These are phyloP conservation scores for Thunnus thynnus DNA, from an alignment of 2,113 vertebrate species.

Conservation along the genomic window DNA sequence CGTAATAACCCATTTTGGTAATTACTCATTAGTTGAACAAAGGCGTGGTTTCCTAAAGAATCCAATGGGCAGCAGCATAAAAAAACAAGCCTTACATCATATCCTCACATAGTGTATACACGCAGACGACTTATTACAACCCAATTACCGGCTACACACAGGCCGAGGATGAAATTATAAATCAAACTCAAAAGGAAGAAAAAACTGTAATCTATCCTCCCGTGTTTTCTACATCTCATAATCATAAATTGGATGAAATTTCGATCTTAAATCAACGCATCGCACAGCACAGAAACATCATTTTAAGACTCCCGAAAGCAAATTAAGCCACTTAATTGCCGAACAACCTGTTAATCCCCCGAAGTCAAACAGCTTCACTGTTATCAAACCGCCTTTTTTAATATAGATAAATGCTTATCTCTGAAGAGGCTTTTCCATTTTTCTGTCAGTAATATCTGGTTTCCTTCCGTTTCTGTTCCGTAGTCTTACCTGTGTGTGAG, in stretches of 20 bases:
- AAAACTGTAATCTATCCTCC: too few relatives aligned
- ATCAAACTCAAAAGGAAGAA: background rate
- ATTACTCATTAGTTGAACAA: constrained; percentile 53
- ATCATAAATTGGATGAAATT: background rate
- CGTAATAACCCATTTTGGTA: background rate
- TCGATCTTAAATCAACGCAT: background rate
- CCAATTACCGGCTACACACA: background rate
- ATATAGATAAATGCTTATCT: background rate
- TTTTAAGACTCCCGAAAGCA: background rate
- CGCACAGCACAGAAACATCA: background rate
- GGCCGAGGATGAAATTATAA: background rate
- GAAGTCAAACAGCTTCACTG: constrained; percentile 27
- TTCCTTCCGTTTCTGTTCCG: background rate
- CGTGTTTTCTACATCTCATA: background rate
- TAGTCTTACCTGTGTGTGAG: constrained; percentile 93
- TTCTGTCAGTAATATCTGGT: background rate
- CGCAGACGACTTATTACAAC: constrained; percentile 15
- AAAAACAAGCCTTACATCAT: constrained; percentile 51
- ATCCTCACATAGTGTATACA: constrained; percentile 27
- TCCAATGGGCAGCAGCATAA: constrained; percentile 15
- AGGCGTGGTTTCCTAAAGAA: constrained; percentile 49
- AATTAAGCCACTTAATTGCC: constrained; percentile 33
- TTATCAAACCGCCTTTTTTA: background rate
- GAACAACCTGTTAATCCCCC: constrained; percentile 80
- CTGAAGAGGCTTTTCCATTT: background rate